These are phyloP conservation scores for Meloidogyne hapla DNA, from an alignment of 1,140 invertebrate species.

Conservation along the genomic window DNA sequence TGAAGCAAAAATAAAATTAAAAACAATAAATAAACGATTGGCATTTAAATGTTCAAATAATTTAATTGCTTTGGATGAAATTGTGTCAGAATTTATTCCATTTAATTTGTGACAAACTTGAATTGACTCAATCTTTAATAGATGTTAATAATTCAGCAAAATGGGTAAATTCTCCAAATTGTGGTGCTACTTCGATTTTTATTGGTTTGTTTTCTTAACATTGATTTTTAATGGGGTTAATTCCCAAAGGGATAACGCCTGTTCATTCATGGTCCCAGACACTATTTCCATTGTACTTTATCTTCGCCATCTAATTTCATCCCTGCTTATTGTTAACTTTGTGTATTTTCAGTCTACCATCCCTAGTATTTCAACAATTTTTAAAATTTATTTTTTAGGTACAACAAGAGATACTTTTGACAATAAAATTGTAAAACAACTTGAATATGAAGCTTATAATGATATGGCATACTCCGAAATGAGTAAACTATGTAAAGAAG, in stretches of 20 bases:
- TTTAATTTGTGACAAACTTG: constrained; percentile 25
- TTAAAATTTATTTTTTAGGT: constrained; percentile 18
- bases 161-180: constrained; percentile 35
- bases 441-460: constrained; percentile 43
- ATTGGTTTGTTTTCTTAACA: constrained; percentile 19
- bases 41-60: constrained; percentile 9
- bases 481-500: constrained; percentile 22
- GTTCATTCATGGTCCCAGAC: no score
- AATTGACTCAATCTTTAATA: constrained; percentile 10
- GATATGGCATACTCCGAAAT: constrained; percentile 37
- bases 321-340: no score
- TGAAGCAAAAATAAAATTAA: constrained; percentile 7
- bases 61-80: neutral
- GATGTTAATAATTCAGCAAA: constrained; percentile 7
- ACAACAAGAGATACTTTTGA: constrained; percentile 43
- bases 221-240: neutral
- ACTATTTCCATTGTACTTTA: no score
- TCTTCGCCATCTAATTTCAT: no score
- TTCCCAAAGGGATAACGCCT: no score
- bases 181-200: constrained; percentile 44
- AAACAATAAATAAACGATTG: neutral
- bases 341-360: no score
- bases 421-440: constrained; percentile 25
- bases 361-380: no score
- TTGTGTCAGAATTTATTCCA: constrained; percentile 17